A percentile compares a stretch with the other conserved stretches of the same genome.
Evolutionary conservation across 2,797 vertebrate genomes (phyloP).

Genomic region (Microctenopoma stevenorrisi): DNA sequence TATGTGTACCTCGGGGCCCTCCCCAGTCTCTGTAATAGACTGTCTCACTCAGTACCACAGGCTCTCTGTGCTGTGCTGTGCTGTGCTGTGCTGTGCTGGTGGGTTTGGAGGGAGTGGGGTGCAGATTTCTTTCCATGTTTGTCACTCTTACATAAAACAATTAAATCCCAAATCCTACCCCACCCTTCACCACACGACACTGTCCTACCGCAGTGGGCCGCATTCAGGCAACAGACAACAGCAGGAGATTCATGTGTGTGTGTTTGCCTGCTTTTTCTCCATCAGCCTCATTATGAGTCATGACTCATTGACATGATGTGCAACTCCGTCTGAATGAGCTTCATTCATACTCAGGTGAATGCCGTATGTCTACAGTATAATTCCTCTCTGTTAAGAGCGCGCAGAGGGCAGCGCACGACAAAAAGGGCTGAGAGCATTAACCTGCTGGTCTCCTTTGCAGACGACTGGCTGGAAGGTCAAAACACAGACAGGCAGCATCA

Average conservation of each 20-base stretch:
- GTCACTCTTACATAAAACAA: slow-evolving; percentile 79
- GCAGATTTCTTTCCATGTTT: slow-evolving; percentile 36
- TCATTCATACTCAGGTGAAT: slow-evolving; percentile 66
- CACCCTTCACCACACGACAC: slow-evolving; percentile 12
- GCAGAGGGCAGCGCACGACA: slow-evolving; percentile 39
- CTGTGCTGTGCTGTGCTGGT: slow-evolving; percentile 69
- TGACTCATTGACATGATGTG: slow-evolving; percentile 60
- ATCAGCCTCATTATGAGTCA: slow-evolving; percentile 66
- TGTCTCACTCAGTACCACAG: slow-evolving; percentile 74
- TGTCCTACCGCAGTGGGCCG: slow-evolving; percentile 42
- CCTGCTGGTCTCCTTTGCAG: slow-evolving; percentile 48
- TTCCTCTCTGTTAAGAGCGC: slow-evolving; percentile 33
- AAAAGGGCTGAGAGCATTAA: slow-evolving; percentile 54
- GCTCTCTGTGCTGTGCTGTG: slow-evolving; percentile 46
- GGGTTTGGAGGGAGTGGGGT: slow-evolving; percentile 58
- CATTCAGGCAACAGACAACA: slow-evolving; percentile 57
- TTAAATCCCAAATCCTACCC: slow-evolving; percentile 77
- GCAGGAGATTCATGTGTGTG: slow-evolving; percentile 16
- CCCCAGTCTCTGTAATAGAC: slow-evolving; percentile 85
- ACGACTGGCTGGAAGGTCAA: slow-evolving; percentile 22
- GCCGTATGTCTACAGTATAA: slow-evolving; percentile 25
- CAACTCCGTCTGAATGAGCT: slow-evolving; percentile 49
- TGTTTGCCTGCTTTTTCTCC: slow-evolving; percentile 29
- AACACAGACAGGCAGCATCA: slow-evolving; percentile 56
- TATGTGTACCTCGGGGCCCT: slow-evolving; percentile 74